Percentiles rank a stretch among this genome's conserved stretches.
Evolutionary conservation across 2,113 vertebrate species (phyloP).

Genomic region (Sturnus vulgaris): DNA sequence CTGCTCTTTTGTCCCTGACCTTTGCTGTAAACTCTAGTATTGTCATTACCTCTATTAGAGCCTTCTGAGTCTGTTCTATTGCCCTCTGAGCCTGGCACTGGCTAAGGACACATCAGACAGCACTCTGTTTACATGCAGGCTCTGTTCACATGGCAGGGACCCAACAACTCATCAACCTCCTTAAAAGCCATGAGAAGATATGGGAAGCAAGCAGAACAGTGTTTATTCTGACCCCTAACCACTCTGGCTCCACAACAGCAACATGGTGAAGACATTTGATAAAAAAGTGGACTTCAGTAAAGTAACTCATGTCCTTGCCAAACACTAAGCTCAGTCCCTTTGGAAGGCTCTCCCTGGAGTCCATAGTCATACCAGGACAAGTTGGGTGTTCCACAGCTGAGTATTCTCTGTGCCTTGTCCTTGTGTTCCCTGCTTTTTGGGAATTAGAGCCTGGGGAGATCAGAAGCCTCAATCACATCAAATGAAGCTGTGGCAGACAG

Average conservation of each 20-base stretch:
- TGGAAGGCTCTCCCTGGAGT: background rate
- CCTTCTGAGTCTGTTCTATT: background rate
- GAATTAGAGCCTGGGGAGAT: background rate
- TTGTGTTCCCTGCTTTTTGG: background rate
- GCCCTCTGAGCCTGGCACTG: background rate
- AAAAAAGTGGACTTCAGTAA: background rate
- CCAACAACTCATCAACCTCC: background rate
- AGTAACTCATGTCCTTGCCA: background rate
- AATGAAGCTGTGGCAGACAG: background rate
- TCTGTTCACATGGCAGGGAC: background rate
- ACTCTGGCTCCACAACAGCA: background rate
- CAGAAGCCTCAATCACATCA: background rate
- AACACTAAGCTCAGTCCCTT: background rate
- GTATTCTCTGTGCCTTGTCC: background rate
- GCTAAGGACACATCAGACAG: background rate
- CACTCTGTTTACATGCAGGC: background rate
- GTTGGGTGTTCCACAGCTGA: background rate
- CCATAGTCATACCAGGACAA: accelerated
- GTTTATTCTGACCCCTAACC: background rate
- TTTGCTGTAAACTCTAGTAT: background rate
- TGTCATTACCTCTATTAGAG: background rate
- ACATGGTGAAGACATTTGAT: background rate
- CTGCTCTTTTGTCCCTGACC: background rate
- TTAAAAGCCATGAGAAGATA: background rate
- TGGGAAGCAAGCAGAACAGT: background rate